Percentiles rank a stretch among this genome's conserved stretches.
Evolutionary conservation across 35 echinoderm and acorn worm species (phyloP).

Genomic region (Acanthaster planci): DNA sequence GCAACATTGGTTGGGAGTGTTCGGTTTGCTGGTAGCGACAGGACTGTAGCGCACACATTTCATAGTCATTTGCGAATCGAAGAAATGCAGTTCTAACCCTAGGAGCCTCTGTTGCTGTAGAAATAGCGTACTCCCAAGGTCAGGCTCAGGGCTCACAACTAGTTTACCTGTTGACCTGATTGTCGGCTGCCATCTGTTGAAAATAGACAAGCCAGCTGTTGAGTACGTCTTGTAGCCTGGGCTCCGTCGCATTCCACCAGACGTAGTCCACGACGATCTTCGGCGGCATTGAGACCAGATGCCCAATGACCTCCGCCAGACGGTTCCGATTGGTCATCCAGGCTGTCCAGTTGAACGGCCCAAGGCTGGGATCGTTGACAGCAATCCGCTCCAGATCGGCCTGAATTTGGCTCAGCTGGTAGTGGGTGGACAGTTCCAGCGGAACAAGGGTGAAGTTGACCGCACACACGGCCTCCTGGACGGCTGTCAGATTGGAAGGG

Average conservation of each 20-base stretch:
- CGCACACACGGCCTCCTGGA: slow-evolving; percentile 56
- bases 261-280: slow-evolving; percentile 33
- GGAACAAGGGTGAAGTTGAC: slow-evolving; percentile 62
- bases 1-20: too few relatives aligned
- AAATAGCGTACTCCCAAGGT: too few relatives aligned
- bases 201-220: slow-evolving; percentile 31
- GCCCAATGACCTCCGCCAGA: slow-evolving; percentile 14
- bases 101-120: too few relatives aligned
- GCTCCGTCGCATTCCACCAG: slow-evolving; percentile 46
- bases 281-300: slow-evolving; percentile 35
- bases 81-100: too few relatives aligned
- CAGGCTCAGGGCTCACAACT: too few relatives aligned
- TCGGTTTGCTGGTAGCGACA: too few relatives aligned
- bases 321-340: slow-evolving; percentile 26
- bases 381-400: slow-evolving; percentile 39
- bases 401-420: slow-evolving; percentile 32
- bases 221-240: slow-evolving; percentile 31
- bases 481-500: slow-evolving; percentile 45
- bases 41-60: too few relatives aligned
- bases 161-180: too few relatives aligned
- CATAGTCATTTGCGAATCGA: too few relatives aligned
- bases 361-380: slow-evolving; percentile 46
- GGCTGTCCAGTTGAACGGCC: slow-evolving; percentile 72
- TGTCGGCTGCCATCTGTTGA: too few relatives aligned
- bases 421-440: slow-evolving; percentile 41